Evolutionary conservation across 2,888 invertebrate genomes (phyloP), one percentile per base, ranked within the genome.

Genomic region (Cerceris rybyensis): DNA sequence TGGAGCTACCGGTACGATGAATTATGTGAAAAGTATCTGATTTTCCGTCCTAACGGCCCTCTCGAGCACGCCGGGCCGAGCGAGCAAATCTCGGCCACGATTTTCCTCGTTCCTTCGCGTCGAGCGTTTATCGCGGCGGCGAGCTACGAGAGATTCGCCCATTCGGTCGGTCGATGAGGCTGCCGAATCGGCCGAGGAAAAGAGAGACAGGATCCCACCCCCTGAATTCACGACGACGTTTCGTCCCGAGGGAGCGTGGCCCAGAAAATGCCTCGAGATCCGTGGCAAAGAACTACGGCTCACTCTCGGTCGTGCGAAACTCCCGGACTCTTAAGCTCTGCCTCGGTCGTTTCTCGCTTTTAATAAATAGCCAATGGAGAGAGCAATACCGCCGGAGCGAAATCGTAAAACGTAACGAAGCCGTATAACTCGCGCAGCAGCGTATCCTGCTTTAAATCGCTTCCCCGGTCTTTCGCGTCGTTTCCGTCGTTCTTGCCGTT

Each of bases 1-100:
- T 72, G 42, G 49, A 39, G 28, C 58, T 73, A 49, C 58, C 76
- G 78, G 68, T 61, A 73, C 74, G 70, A 67, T 88, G 84, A 89
- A 87, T 88, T 87, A 88, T 87, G 81, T 85, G 81, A 77, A 80
- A 78, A 74, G 85, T 83, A 87, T 88, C 86, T 83, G 88, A 89
- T 88, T 88, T 88, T 78, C 75, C 66, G 16, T 52, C 52, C n/a
- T 11, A 11, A 11, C 50, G 13, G 13, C 9, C 50, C 50, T 6
- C 13, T 7, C 50, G 6, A 11, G 13, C 13, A n/a, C 50, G 9
- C 46, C 11, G 50, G n/a, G n/a, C 50, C 13, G 50, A 5, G 11
- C n/a, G 9, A 50, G n/a, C 9, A 1, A 7, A 6, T 7, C 13
- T 7, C 58, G 58, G 13, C 13, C 58, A 28, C 28, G 28, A 28